These are phyloP conservation scores for Magallana ariakensis DNA, from an alignment of 1,140 invertebrate species.

Conservation along the genomic window DNA sequence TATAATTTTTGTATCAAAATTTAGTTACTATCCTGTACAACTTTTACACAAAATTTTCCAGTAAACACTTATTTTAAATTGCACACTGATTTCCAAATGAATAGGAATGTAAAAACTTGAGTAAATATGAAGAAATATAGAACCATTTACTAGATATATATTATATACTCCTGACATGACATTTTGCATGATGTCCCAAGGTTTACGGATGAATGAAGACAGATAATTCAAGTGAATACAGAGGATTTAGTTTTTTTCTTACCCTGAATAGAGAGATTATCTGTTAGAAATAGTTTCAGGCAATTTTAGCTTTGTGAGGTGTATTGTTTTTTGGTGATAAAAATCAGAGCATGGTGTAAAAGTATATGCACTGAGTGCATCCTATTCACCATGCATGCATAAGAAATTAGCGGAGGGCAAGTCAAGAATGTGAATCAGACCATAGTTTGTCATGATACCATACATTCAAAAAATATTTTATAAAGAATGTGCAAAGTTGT, in stretches of 20 bases:
- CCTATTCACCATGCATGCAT: not conserved
- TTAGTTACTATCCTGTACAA: too few species aligned
- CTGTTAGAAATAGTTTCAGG: not conserved
- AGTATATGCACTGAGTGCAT: not conserved
- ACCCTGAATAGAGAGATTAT: not conserved
- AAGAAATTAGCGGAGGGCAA: not conserved
- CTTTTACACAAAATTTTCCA: too few species aligned
- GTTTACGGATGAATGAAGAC: not conserved
- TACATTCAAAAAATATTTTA: too few species aligned
- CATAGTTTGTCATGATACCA: too few species aligned
- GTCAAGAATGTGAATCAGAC: not conserved
- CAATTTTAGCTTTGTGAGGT: not conserved
- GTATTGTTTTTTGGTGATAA: slow-evolving; percentile 2
- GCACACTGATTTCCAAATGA: not conserved
- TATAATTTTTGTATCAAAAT: too few species aligned
- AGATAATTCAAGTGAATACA: not conserved
- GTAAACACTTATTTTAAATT: too few species aligned
- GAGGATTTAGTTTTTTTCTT: not conserved
- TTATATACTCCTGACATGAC: not conserved
- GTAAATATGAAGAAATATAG: not conserved
- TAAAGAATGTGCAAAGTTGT: too few species aligned
- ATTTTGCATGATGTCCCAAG: not conserved
- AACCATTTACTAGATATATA: not conserved
- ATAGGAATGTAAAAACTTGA: not conserved
- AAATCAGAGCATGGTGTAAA: not conserved